Conservation (phyloP, 2,113 vertebrate genomes). For the Ophiodon elongatus region DNA sequence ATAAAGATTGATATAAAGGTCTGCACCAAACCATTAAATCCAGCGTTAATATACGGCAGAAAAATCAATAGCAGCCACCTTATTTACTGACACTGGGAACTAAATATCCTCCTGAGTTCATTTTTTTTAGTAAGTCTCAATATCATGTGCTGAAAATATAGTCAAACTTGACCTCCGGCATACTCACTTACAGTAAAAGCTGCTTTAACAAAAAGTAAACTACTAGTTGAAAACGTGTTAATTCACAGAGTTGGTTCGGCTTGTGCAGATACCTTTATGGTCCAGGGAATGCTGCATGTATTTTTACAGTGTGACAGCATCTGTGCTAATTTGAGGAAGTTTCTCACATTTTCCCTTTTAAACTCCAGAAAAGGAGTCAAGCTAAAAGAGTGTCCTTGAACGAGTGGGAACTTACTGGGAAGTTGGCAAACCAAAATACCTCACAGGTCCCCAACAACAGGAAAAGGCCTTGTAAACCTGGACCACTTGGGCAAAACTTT, state of each 20-base stretch:
- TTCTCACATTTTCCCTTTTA: conserved; percentile 36
- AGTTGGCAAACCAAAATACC: conserved; percentile 48
- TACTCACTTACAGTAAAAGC: background rate
- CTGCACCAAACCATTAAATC: background rate
- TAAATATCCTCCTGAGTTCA: background rate
- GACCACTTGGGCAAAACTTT: conserved; percentile 21
- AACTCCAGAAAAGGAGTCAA: conserved; percentile 26
- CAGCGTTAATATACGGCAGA: background rate
- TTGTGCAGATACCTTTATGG: background rate
- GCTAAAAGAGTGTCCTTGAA: conserved; percentile 42
- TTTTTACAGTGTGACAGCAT: conserved; percentile 13
- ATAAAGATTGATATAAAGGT: background rate
- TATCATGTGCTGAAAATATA: background rate
- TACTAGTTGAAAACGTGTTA: background rate
- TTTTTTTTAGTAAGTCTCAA: background rate
- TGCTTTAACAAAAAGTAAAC: conserved; percentile 1
- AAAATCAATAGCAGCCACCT: background rate
- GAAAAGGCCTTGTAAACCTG: conserved; percentile 58
- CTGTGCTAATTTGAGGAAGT: conserved; percentile 11
- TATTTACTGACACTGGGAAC: background rate
- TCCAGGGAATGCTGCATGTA: background rate
- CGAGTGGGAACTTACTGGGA: conserved; percentile 44
- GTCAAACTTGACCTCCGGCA: background rate
- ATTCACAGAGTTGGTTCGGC: background rate
- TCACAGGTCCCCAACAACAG: conserved; percentile 56